Conservation (phyloP, 2,113 vertebrate genomes). For the Calypte anna region DNA sequence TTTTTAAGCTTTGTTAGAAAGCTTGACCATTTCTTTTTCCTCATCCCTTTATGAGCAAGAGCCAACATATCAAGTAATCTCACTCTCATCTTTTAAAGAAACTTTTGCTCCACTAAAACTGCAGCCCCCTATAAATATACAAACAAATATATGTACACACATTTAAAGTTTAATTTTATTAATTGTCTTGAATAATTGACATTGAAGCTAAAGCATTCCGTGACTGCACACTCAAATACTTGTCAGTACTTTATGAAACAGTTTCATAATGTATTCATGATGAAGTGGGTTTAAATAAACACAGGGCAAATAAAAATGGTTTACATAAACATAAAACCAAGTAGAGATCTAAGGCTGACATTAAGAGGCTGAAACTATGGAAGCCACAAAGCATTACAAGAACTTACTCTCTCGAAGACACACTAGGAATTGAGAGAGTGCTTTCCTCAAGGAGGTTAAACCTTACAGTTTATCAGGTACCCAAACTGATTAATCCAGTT, state of each 20-base stretch:
- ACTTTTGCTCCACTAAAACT: background rate
- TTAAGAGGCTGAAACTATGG: background rate
- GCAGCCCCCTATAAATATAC: background rate
- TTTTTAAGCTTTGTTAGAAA: background rate
- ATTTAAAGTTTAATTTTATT: background rate
- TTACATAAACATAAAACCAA: background rate
- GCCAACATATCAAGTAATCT: background rate
- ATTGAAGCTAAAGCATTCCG: background rate
- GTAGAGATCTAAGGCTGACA: background rate
- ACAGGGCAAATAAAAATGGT: background rate
- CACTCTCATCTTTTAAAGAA: background rate
- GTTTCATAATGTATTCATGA: background rate
- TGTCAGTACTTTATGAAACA: background rate
- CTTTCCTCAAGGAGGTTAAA: background rate
- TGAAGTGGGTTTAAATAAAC: background rate
- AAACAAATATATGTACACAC: too few species aligned
- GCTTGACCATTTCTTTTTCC: background rate
- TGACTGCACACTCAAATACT: background rate
- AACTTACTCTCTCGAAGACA: background rate
- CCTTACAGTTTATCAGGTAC: background rate
- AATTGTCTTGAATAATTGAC: background rate
- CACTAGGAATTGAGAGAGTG: background rate
- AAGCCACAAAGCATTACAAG: background rate
- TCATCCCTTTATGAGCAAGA: background rate
- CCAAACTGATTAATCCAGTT: background rate